Base-by-base conservation (phyloP, 2,888 invertebrate species). In the Proisotoma minuta region DNA sequence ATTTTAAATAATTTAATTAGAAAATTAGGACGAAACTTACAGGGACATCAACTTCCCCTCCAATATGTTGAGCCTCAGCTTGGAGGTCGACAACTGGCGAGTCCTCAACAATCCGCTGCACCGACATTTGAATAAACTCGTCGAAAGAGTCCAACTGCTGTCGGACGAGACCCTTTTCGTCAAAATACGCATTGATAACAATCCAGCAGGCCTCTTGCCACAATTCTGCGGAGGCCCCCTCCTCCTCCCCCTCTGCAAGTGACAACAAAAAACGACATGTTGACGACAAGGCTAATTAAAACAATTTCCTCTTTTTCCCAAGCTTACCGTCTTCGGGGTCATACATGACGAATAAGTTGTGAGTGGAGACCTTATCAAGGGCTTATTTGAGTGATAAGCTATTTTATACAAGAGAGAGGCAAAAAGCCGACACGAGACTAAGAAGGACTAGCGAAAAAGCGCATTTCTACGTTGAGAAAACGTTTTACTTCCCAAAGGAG, bases 201-300 rank as follows among this genome's bases (percentile, higher is more conserved):
- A 99, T 97, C 99, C 99, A 99, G 76, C 99, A 99, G 49, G 99
- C 99, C 82, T 98, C 98, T 79, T 99, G 98, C 99, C 99, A 99
- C 70, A 98, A 81, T 77, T 99, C 98, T 4, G 95, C 89, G 29
- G 95, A 93, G 75, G 99, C 96, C 81, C 99, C 98, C 78, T 94
- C 96, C 12, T 86, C 86, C 77, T 91, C 91, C 76, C 91, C 90
- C 76, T 92, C 91, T 71, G 91, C 91, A 78, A 68, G 4, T 10
- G 28, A 18, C 15, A 3, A 52, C 22, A n/a, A 52, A 28, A 28
- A 52, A n/a, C n/a, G n/a, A n/a, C n/a, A 43, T 12, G 5, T 12
- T 20, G 18, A 18, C 18, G 18, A 34, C 8, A 34, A 34, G 34
- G 8, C 43, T n/a, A 12, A 15, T 50, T 22, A 47, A 47, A 47